phyloP scores from a whole-genome alignment of 2,797 vertebrate species.

The Pantherophis vulpinus region DNA sequence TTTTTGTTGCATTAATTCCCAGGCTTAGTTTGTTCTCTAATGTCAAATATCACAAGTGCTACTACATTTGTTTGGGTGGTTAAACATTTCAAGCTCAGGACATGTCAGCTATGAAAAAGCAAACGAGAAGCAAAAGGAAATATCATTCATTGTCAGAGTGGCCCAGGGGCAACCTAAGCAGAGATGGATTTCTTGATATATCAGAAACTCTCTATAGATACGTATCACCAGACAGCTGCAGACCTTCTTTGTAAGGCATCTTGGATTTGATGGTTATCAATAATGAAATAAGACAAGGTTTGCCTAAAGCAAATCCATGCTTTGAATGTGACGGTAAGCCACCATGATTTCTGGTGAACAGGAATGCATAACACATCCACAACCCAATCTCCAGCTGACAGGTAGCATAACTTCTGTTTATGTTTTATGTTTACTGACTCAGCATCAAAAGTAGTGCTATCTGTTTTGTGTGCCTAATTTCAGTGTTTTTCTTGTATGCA shows the following conservation, averaged over 20 bases:
- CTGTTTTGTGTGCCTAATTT: neutral
- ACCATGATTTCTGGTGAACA: neutral
- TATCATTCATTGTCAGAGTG: neutral
- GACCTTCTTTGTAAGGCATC: neutral
- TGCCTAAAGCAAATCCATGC: neutral
- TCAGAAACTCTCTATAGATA: neutral
- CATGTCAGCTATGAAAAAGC: neutral
- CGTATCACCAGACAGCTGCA: neutral
- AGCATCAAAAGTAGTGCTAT: neutral
- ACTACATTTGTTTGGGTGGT: neutral
- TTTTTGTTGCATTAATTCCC: neutral
- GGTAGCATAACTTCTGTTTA: neutral
- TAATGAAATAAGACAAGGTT: neutral
- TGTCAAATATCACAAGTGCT: slow-evolving; percentile 32
- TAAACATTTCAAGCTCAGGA: slow-evolving; percentile 16
- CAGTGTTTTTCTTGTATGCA: neutral
- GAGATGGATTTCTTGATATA: neutral
- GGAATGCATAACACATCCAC: neutral
- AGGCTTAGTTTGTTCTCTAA: neutral
- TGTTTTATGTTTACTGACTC: neutral
- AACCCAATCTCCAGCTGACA: neutral
- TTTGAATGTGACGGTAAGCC: neutral
- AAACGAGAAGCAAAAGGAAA: neutral
- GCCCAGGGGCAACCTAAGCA: neutral
- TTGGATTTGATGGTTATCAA: neutral